Evolutionary conservation across 1,140 invertebrate genomes (phyloP), one percentile per base, ranked within the genome.

Genomic region (Eciton burchellii): DNA sequence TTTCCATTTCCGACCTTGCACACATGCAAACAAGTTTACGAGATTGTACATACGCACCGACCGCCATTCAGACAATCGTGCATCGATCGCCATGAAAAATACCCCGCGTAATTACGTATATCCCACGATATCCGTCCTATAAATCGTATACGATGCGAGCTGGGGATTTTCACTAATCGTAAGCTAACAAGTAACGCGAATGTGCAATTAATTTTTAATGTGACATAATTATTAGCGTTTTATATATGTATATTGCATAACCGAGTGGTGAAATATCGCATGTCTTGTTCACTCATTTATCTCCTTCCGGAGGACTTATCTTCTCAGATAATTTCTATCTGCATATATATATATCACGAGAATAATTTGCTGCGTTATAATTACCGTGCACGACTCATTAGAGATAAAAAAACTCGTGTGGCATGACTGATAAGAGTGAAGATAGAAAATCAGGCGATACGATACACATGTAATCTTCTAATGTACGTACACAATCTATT

Each of bases 351-450:
- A 11, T 21, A 65, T 26, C 8, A 26, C 11, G 6, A 35, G 29
- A 4, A 66, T 77, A 54, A 77, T 77, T 77, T 41, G 29, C 6
- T 16, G 47, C 11, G 29, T 77, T 77, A 29, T 11, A 73, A 73
- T 45, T 21, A 41, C 21, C 16, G 41, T 1, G 47, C 19, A 54
- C 5, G 45, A 77, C 45, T 65, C 59, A 76, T 74, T 16, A 54
- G 35, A 9, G 73, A 77, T 77, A 43, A 77, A 77, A n/a, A 77
- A 21, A 26, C 47, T 14, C 19, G 11, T 16, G 11, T n/a, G 24
- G 8, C 14, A 26, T 16, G 16, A 24, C 41, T 26, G 35, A 16
- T 49, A 21, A 16, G n/a, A 70, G 19, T 24, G 21, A 6, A 24
- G 43, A 12, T 3, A 52, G 29, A 77, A 66, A 66, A 21, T 49